These are phyloP conservation scores for Clarias fuscus DNA, from an alignment of 2,797 vertebrate genomes.

Conservation along the genomic window DNA sequence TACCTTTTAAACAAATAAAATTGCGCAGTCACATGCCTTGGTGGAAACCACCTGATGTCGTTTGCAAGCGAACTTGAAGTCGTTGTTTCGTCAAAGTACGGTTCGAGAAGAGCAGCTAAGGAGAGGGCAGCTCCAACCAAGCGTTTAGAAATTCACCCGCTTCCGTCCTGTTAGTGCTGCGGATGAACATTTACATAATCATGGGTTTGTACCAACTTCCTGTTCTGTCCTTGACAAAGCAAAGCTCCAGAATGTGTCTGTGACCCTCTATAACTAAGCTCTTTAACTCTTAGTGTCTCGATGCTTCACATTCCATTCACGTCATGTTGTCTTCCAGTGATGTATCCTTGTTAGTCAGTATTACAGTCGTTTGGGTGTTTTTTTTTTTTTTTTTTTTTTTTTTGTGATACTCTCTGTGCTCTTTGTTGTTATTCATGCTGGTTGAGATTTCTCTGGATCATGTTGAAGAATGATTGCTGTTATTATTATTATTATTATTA, in stretches of 20 bases:
- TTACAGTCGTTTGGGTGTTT: background rate
- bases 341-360: background rate
- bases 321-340: background rate
- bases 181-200: slow-evolving; percentile 20
- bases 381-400: background rate
- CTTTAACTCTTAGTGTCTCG: background rate
- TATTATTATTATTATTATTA: too few relatives aligned
- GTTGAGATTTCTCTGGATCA: too few relatives aligned
- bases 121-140: slow-evolving; percentile 15
- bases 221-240: background rate
- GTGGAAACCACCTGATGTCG: background rate
- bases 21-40: background rate
- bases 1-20: background rate
- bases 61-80: background rate
- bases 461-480: background rate
- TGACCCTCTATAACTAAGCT: too few relatives aligned
- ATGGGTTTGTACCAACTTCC: background rate
- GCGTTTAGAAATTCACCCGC: background rate
- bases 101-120: background rate
- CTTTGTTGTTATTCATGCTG: background rate
- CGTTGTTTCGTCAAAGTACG: background rate
- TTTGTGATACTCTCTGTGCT: background rate
- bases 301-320: background rate
- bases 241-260: background rate
- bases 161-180: background rate